phyloP scores from a whole-genome alignment of 2,888 invertebrate genomes.

The Bugula neritina region DNA sequence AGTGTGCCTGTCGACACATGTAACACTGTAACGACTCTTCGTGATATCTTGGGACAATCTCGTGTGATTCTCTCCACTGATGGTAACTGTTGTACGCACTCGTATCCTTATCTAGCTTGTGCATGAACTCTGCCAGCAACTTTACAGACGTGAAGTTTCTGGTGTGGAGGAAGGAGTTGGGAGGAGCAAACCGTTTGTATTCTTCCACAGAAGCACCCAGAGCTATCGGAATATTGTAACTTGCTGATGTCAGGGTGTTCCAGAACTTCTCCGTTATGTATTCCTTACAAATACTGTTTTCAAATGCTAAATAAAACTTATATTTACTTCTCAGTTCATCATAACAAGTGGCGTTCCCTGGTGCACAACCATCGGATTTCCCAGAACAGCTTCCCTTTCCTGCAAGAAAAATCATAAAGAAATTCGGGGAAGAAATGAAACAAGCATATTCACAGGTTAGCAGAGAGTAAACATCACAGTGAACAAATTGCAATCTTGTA shows the following conservation, averaged over 20 bases:
- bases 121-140: conserved; percentile 15
- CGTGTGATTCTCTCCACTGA: conserved; percentile 22
- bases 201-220: not conserved
- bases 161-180: conserved; percentile 21
- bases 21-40: not conserved
- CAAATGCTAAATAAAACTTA: conserved; percentile 26
- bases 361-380: conserved; percentile 10
- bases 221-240: conserved; percentile 24
- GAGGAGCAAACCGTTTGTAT: conserved; percentile 19
- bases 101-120: not conserved
- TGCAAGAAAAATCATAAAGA: too few relatives aligned
- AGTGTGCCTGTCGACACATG: conserved; percentile 15
- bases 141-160: conserved; percentile 21
- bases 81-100: conserved; percentile 18
- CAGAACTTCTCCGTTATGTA: conserved; percentile 27
- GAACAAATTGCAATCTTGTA: too few relatives aligned
- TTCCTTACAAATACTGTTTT: conserved; percentile 18
- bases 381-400: conserved; percentile 4
- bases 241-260: conserved; percentile 16
- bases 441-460: too few relatives aligned
- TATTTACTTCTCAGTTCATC: not conserved
- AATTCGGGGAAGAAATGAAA: too few relatives aligned
- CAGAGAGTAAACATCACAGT: too few relatives aligned
- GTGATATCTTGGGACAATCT: not conserved
- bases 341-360: conserved; percentile 26